A percentile compares a stretch with the other conserved stretches of the same genome.
These are phyloP conservation scores for Cygnus buccinator DNA, from an alignment of 2,113 vertebrate genomes.

Conservation along the genomic window DNA sequence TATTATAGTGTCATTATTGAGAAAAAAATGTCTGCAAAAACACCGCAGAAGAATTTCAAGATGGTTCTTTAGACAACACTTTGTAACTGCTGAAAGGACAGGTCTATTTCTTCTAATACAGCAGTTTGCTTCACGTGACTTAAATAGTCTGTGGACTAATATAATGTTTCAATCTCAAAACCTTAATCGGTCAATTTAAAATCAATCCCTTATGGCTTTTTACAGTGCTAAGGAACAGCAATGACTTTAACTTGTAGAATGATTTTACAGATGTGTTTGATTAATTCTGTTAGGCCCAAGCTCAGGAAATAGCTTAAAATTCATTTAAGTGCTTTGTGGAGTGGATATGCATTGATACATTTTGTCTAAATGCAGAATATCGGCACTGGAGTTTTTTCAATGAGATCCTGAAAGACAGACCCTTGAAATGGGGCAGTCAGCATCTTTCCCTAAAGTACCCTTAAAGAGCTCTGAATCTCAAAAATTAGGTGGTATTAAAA, in stretches of 20 bases:
- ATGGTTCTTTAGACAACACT: neutral
- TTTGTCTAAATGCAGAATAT: neutral
- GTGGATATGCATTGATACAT: neutral
- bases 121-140: neutral
- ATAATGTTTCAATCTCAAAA: neutral
- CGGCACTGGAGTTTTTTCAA: neutral
- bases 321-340: neutral
- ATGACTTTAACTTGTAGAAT: neutral
- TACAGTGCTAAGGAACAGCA: neutral
- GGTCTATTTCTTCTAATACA: neutral
- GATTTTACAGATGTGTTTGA: neutral
- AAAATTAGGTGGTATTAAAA: neutral
- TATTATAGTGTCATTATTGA: neutral
- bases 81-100: neutral
- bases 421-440: neutral
- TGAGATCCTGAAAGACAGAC: neutral
- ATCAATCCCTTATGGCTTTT: neutral
- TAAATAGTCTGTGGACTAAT: neutral
- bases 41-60: neutral
- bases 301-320: neutral
- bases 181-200: neutral
- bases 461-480: neutral
- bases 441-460: neutral
- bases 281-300: neutral
- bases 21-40: neutral